Evolutionary conservation across 30 jellyfish, hydroid and myxozoan genomes (phyloP), one percentile per base, ranked within the genome.

Genomic region (Nemopilema nomurai): DNA sequence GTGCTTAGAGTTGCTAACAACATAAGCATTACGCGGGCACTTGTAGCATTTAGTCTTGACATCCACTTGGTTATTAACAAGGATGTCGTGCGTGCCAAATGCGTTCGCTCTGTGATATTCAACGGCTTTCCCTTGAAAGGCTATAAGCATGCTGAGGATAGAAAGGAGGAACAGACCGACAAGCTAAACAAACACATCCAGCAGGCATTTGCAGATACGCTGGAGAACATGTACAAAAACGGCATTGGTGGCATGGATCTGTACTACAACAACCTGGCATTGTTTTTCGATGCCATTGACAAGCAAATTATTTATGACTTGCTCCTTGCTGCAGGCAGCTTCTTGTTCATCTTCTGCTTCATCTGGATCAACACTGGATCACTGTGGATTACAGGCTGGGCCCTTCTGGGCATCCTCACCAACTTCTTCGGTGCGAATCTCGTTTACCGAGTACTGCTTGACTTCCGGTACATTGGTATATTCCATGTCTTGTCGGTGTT

Each of bases 371-470:
- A 92, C 65, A 92, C 98, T 8, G 98, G 96, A 25, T 92, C 98
- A n/a, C 71, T 92, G 51, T 92, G 98, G 98, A 87, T 92, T 20
- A 92, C 98, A 0, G 49, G 95, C 76, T 92, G 98, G 98, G 98
- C 98, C 24, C 63, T 92, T n/a, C 86, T 92, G 28, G 97, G 96
- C 30, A 92, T 92, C 26, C 24, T 92, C 49, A 92, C 98, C 49
- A 92, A 92, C 49, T 92, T 92, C 79, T 92, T 92, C 75, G 98
- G 98, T 23, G 98, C 98, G 17, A 92, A 92, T 49, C 90, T 92
- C 21, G 90, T 92, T 66, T 92, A 92, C 84, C 94, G 98, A 24
- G 83, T 92, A 26, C 77, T 92, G 17, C 82, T 92, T 41, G 98
- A 92, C 77, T 92, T 87, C 75, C 95, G 87, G 51, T 92, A 79